Base-by-base conservation (phyloP, 53 echinoderm and acorn worm genomes). In the Echinometra lucunter region DNA sequence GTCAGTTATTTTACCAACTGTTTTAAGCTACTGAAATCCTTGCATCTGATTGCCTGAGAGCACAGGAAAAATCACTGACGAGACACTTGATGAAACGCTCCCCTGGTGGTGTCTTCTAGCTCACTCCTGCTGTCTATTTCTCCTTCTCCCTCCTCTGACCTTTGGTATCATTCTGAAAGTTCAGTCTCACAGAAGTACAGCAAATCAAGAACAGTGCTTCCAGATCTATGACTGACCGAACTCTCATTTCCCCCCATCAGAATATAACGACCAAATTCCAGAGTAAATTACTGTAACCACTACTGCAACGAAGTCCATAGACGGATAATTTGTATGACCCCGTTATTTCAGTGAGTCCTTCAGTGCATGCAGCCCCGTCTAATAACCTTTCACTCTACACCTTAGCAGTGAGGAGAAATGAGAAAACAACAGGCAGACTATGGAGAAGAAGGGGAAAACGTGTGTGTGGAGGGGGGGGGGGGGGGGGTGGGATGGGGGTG, bases 241-340 rank as follows among this genome's bases (percentile, higher is more conserved):
- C 53, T 88, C 88, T 47, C 1, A 58, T 37, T 19, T 35, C 23
- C 32, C 63, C 30, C 34, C 4, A 57, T 60, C 90, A 25, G 89
- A 89, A 90, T 63, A 90, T 90, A 90, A 90, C 90, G 38, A 58
- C 90, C 60, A 34, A 91, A 91, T 91, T 67, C 91, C 91, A 91
- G 49, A 91, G 70, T 91, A 66, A 91, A 70, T 91, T 91, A 91
- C 91, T 91, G 91, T 91, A 91, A 91, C 91, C 91, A 44, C 91
- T 67, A 72, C 70, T 55, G 60, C 60, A 57, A 90, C 12, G 38
- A 2, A 37, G 60, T 75, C 75, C 40, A 21, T 40, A 75, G 15
- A 34, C n/a, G 0, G 37, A 55, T 88, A 88, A 88, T 88, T 88
- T 49, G 37, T 56, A 28, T 88, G 88, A 88, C 88, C 88, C 88